Conservation (phyloP, 23 tunicate species). For the Phallusia fumigata region DNA sequence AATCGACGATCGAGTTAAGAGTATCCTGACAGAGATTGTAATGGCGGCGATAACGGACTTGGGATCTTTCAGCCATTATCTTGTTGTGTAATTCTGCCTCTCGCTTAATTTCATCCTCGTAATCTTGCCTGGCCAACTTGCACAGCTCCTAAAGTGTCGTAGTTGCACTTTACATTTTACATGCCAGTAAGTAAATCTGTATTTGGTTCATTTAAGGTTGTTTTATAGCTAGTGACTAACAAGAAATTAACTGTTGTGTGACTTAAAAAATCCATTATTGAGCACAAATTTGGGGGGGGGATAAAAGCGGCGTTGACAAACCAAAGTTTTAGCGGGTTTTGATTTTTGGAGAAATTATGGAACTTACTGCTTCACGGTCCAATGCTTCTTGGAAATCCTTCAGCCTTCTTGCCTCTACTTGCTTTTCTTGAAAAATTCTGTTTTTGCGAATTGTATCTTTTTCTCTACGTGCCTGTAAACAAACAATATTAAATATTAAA, state of each 20-base stretch:
- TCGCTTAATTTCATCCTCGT: constrained; percentile 55
- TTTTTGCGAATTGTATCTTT: constrained; percentile 75
- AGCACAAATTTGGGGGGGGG: too few species aligned
- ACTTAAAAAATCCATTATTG: too few species aligned
- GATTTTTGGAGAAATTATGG: neutral
- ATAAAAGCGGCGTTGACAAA: too few species aligned
- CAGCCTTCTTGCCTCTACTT: constrained; percentile 70
- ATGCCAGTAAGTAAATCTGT: too few species aligned
- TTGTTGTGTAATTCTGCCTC: constrained; percentile 60
- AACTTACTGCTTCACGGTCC: constrained; percentile 63
- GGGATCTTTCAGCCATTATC: constrained; percentile 59
- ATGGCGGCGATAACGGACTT: constrained; percentile 44
- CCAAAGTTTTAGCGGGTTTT: too few species aligned
- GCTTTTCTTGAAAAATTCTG: constrained; percentile 80
- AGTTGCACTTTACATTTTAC: neutral
- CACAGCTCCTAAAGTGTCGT: constrained; percentile 35
- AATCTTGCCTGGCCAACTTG: constrained; percentile 54
- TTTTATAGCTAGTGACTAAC: too few species aligned
- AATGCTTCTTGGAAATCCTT: constrained; percentile 91
- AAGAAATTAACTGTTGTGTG: too few species aligned
- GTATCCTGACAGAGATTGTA: constrained; percentile 48
- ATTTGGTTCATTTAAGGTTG: too few species aligned
- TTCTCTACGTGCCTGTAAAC: constrained; percentile 62
- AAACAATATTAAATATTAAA: too few species aligned
- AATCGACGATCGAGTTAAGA: constrained; percentile 45